phyloP scores from a whole-genome alignment of 1,140 invertebrate species.

The Latrodectus geometricus region DNA sequence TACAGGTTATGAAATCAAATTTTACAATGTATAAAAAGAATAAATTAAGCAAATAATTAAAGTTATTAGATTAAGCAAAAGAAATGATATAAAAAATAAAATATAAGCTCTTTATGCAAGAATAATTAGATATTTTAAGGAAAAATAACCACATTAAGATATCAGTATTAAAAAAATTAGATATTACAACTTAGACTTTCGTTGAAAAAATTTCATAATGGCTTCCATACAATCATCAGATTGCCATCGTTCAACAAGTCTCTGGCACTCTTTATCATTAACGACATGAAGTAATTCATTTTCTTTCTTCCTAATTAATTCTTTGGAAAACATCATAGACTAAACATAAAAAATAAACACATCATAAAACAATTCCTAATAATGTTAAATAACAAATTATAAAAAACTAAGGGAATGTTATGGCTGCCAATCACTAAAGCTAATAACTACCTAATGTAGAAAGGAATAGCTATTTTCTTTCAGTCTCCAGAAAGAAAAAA shows the following conservation, averaged over 20 bases:
- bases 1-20: too few species aligned
- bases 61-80: too few species aligned
- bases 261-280: conserved; percentile 73
- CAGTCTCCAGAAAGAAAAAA: too few species aligned
- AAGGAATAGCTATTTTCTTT: too few species aligned
- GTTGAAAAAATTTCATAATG: conserved; percentile 72
- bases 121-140: not conserved
- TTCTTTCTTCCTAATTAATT: conserved; percentile 70
- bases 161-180: not conserved
- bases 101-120: not conserved
- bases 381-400: not conserved
- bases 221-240: conserved; percentile 75
- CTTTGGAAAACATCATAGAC: conserved; percentile 74
- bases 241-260: conserved; percentile 74
- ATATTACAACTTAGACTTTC: conserved; percentile 55
- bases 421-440: too few species aligned
- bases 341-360: conserved; percentile 61
- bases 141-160: not conserved
- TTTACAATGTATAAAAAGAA: too few species aligned
- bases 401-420: too few species aligned
- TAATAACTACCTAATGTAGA: too few species aligned
- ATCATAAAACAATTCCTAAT: not conserved
- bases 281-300: conserved; percentile 71
- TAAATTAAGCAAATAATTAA: too few species aligned
- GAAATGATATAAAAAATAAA: not conserved